Conservation (phyloP, 2,113 vertebrate species). For the Cephalopholis sonnerati region DNA sequence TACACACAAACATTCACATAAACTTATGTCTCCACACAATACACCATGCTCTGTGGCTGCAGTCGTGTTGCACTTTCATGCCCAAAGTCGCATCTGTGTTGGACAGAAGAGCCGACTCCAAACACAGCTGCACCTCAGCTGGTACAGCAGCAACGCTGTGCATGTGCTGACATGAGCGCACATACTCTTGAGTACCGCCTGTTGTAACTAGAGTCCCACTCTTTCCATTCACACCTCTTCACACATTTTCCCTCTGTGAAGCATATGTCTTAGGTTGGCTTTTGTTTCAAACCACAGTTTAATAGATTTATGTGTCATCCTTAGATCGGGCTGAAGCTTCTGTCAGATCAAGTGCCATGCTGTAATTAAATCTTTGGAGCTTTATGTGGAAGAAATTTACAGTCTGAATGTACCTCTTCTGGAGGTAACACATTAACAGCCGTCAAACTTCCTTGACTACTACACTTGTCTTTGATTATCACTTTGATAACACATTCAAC, state of each 20-base stretch:
- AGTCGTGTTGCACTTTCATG: constrained; percentile 65
- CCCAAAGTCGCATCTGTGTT: constrained; percentile 50
- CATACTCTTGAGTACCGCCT: constrained; percentile 56
- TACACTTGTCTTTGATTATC: background rate
- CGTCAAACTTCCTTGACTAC: background rate
- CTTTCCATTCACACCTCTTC: constrained; percentile 60
- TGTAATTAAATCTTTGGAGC: constrained; percentile 3
- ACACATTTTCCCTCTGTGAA: background rate
- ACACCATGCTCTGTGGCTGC: constrained; percentile 12
- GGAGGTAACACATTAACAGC: background rate
- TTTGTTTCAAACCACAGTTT: constrained; percentile 21
- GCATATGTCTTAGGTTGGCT: background rate
- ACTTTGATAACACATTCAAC: background rate
- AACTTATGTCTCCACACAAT: constrained; percentile 6
- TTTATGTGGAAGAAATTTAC: background rate
- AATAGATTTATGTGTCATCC: background rate
- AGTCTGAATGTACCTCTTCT: background rate
- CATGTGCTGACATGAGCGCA: constrained; percentile 81
- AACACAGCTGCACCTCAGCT: constrained; percentile 85
- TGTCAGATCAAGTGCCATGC: background rate
- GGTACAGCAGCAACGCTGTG: constrained; percentile 62
- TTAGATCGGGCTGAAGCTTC: background rate
- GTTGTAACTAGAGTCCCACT: constrained; percentile 62
- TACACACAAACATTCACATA: background rate
- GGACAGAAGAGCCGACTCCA: constrained; percentile 70